Conservation (phyloP, 2,888 invertebrate species). For the Ischnura elegans region DNA sequence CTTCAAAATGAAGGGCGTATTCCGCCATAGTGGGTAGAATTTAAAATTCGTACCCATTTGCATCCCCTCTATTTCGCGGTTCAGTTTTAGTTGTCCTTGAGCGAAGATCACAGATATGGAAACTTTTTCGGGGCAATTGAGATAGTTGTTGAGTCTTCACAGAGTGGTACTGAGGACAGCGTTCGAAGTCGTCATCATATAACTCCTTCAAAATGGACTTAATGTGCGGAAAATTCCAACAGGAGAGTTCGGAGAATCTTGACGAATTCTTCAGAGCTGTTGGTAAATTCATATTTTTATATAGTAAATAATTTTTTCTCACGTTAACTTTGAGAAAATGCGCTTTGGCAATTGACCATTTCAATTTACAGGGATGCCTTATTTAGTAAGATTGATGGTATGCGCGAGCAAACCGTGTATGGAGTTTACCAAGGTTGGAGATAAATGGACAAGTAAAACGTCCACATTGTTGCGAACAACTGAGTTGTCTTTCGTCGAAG, state of each 20-base stretch:
- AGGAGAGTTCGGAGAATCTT: constrained; percentile 83
- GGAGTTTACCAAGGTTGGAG: constrained; percentile 80
- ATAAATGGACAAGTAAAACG: constrained; percentile 81
- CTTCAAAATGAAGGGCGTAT: not conserved
- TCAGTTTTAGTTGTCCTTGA: not conserved
- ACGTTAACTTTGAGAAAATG: constrained; percentile 50
- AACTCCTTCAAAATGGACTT: constrained; percentile 79
- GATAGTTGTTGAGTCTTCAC: not conserved
- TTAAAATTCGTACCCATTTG: not conserved
- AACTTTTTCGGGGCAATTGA: not conserved
- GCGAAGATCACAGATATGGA: not conserved
- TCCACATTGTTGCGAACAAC: constrained; percentile 81
- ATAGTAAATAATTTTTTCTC: not conserved
- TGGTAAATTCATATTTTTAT: constrained; percentile 80
- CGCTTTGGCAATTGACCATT: constrained; percentile 39
- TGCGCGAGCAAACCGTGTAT: constrained; percentile 81
- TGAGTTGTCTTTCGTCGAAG: constrained; percentile 81
- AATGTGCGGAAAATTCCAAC: constrained; percentile 83
- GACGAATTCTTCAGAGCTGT: constrained; percentile 83
- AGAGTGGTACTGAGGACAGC: not conserved
- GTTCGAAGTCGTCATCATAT: not conserved
- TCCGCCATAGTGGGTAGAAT: not conserved
- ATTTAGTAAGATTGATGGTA: constrained; percentile 84
- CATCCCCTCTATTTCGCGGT: not conserved
- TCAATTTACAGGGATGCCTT: constrained; percentile 82